Percentiles rank a stretch among this genome's conserved stretches.
phyloP scores from a whole-genome alignment of 2,888 invertebrate species.

The Polyommatus icarus region DNA sequence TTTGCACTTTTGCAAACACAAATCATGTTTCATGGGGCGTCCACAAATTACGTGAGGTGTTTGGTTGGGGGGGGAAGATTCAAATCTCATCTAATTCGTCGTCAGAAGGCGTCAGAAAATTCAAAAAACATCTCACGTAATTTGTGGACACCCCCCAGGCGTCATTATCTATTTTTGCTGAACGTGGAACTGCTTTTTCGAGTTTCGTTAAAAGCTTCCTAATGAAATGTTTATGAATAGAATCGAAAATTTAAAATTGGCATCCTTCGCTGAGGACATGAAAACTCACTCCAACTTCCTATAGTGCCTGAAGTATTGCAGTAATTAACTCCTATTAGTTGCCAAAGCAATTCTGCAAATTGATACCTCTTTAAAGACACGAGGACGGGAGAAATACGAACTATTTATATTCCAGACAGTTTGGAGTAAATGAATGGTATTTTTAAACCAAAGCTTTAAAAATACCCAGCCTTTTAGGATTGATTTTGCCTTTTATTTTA shows the following conservation, averaged over 20 bases:
- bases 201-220: not conserved
- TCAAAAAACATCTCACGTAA: too few species aligned
- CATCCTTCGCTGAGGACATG: constrained; percentile 34
- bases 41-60: too few species aligned
- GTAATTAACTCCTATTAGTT: constrained; percentile 27
- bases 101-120: too few species aligned
- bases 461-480: not conserved
- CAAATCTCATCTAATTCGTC: too few species aligned
- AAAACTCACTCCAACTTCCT: constrained; percentile 34
- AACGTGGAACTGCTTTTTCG: not conserved
- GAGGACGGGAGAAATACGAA: constrained; percentile 20
- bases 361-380: constrained; percentile 24
- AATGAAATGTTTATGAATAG: not conserved
- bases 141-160: too few species aligned
- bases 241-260: not conserved
- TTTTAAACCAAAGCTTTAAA: not conserved
- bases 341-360: constrained; percentile 31
- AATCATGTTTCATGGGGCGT: too few species aligned
- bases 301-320: constrained; percentile 15
- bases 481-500: not conserved
- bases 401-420: constrained; percentile 24
- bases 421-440: constrained; percentile 15
- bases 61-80: too few species aligned
- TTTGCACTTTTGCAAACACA: not conserved
- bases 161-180: not conserved